These are phyloP conservation scores for Dicrurus megarhynchus DNA, from an alignment of 2,113 vertebrate species.

Conservation along the genomic window DNA sequence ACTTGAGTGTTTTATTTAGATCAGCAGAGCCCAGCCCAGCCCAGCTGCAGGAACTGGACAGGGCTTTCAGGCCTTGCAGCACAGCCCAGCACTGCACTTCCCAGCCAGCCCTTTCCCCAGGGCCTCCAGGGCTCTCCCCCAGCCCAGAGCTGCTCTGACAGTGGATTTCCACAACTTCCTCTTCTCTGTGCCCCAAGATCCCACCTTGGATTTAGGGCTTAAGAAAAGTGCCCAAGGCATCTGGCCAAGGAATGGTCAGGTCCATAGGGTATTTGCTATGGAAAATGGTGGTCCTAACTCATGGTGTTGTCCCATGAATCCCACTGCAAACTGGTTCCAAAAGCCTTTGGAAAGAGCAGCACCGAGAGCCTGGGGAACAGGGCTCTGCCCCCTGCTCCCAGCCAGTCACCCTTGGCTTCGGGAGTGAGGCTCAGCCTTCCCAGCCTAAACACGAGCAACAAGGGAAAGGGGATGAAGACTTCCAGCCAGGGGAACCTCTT, in stretches of 20 bases:
- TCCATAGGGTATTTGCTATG: not conserved
- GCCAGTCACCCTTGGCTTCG: not conserved
- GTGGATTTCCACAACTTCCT: not conserved
- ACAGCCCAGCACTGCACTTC: not conserved
- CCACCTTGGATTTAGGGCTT: not conserved
- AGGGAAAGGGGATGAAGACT: not conserved
- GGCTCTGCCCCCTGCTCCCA: not conserved
- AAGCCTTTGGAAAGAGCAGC: not conserved
- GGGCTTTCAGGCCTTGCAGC: not conserved
- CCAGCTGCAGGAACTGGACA: not conserved
- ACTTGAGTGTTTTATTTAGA: not conserved
- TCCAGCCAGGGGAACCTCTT: not conserved
- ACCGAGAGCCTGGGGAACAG: not conserved
- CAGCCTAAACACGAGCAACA: not conserved
- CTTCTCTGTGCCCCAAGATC: not conserved
- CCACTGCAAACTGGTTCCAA: not conserved
- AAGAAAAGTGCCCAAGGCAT: not conserved
- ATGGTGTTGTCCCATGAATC: not conserved
- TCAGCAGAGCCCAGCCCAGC: not conserved
- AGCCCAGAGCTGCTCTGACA: not conserved
- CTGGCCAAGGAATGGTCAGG: not conserved
- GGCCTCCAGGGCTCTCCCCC: not conserved
- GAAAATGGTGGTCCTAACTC: not conserved
- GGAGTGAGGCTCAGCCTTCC: not conserved
- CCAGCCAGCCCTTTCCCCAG: not conserved